A percentile compares a stretch with the other conserved stretches of the same genome.
Evolutionary conservation across 2,113 vertebrate species (phyloP).

Genomic region (Theristicus caerulescens): DNA sequence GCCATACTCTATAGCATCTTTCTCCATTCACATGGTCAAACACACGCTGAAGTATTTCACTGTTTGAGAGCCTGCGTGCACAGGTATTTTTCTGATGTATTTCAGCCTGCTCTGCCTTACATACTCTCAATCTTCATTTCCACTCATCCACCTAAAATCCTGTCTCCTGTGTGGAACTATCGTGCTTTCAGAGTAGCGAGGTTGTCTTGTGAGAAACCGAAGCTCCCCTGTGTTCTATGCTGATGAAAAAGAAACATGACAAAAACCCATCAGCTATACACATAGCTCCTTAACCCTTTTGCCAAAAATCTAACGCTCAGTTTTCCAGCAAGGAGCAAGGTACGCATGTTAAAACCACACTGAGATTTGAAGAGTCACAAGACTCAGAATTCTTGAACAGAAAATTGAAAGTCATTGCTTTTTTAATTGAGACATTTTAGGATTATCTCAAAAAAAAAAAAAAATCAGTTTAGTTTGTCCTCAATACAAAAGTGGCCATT

Average conservation of each 20-base stretch:
- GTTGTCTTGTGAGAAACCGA: not conserved
- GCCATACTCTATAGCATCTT: accelerated
- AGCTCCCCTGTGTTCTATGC: not conserved
- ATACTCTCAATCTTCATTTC: not conserved
- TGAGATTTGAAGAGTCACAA: not conserved
- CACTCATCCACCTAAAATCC: not conserved
- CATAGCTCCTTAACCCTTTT: not conserved
- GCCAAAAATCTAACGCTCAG: not conserved
- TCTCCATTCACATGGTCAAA: not conserved
- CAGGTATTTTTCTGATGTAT: not conserved
- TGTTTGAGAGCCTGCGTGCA: accelerated
- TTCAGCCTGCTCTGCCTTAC: not conserved
- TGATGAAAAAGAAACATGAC: not conserved
- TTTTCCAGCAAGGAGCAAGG: not conserved
- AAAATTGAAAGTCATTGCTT: not conserved
- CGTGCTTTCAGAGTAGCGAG: not conserved
- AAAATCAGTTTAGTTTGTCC: not conserved
- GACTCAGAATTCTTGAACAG: not conserved
- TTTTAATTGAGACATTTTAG: not conserved
- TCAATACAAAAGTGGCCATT: not conserved
- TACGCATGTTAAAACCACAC: not conserved
- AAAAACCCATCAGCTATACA: not conserved
- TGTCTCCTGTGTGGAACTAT: not conserved
- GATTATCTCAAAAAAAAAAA: not conserved
- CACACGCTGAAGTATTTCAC: not conserved